Percentiles rank a stretch among this genome's conserved stretches.
Conservation (phyloP, 2,797 vertebrate genomes). For the Arnoldichthys spilopterus region DNA sequence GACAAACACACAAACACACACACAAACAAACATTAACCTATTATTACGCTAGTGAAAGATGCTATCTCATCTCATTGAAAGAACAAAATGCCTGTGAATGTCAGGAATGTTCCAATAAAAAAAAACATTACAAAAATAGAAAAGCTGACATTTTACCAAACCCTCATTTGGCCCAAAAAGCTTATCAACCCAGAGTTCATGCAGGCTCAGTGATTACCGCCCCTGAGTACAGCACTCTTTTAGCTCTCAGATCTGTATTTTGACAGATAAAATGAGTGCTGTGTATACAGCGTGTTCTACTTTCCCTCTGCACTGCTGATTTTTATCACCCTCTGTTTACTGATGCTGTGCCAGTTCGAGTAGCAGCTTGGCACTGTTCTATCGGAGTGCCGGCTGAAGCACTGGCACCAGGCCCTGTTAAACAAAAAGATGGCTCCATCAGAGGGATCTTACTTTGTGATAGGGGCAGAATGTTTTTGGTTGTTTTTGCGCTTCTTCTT, state of each 20-base stretch:
- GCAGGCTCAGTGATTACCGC: constrained; percentile 19
- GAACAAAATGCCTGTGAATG: constrained; percentile 15
- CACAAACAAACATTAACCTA: background rate
- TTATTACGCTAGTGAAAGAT: background rate
- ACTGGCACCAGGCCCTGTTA: constrained; percentile 47
- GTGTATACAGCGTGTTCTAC: constrained; percentile 13
- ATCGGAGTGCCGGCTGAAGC: constrained; percentile 33
- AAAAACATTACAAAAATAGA: constrained; percentile 31
- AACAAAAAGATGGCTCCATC: constrained; percentile 58
- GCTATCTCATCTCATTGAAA: constrained; percentile 11
- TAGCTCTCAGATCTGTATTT: background rate
- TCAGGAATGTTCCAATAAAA: background rate
- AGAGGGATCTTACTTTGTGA: constrained; percentile 24
- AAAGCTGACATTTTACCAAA: constrained; percentile 16
- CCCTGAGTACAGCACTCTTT: constrained; percentile 9
- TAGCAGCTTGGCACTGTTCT: constrained; percentile 41
- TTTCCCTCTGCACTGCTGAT: constrained; percentile 30
- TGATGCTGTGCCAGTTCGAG: constrained; percentile 45
- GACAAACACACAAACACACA: constrained; percentile 2
- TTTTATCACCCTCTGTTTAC: constrained; percentile 51
- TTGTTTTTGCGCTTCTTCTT: too few species aligned
- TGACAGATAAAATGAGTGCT: constrained; percentile 17
- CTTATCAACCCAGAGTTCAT: constrained; percentile 21
- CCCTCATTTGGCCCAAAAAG: constrained; percentile 4
- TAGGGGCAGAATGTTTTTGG: constrained; percentile 10